phyloP scores from a whole-genome alignment of 2,888 invertebrate genomes.

The Icerya purchasi region DNA sequence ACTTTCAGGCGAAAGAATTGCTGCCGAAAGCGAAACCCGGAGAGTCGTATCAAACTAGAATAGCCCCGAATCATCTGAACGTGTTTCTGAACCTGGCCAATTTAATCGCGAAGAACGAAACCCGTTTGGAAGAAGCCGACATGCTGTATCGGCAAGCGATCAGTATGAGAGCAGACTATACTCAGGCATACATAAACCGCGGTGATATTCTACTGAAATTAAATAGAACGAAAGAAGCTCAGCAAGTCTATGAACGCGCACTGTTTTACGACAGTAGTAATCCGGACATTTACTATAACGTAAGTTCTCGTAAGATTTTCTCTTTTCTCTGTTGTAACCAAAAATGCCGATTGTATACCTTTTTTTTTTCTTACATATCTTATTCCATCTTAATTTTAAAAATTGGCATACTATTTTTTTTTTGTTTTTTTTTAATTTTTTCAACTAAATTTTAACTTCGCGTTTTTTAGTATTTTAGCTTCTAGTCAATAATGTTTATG shows the following conservation, averaged over 20 bases:
- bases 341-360: background rate
- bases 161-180: slow-evolving; percentile 89
- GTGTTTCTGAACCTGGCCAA: slow-evolving; percentile 89
- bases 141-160: slow-evolving; percentile 84
- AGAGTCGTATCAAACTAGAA: slow-evolving; percentile 82
- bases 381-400: background rate
- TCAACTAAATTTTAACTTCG: too few relatives aligned
- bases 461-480: too few relatives aligned
- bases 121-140: slow-evolving; percentile 82
- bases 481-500: too few relatives aligned
- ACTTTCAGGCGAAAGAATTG: slow-evolving; percentile 53
- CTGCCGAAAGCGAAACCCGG: slow-evolving; percentile 80
- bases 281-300: slow-evolving; percentile 86
- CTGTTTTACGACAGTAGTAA: slow-evolving; percentile 79
- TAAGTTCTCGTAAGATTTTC: slow-evolving; percentile 31
- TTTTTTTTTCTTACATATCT: background rate
- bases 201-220: slow-evolving; percentile 88
- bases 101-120: slow-evolving; percentile 77
- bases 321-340: background rate
- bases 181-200: slow-evolving; percentile 89
- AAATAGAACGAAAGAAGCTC: slow-evolving; percentile 81
- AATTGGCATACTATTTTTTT: too few relatives aligned
- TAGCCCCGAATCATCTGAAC: slow-evolving; percentile 87
- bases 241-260: slow-evolving; percentile 82
- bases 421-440: too few relatives aligned